Evolutionary conservation across 2,113 vertebrate species (phyloP), one percentile per base, ranked within the genome.

Genomic region (Pollimyrus isidori): DNA sequence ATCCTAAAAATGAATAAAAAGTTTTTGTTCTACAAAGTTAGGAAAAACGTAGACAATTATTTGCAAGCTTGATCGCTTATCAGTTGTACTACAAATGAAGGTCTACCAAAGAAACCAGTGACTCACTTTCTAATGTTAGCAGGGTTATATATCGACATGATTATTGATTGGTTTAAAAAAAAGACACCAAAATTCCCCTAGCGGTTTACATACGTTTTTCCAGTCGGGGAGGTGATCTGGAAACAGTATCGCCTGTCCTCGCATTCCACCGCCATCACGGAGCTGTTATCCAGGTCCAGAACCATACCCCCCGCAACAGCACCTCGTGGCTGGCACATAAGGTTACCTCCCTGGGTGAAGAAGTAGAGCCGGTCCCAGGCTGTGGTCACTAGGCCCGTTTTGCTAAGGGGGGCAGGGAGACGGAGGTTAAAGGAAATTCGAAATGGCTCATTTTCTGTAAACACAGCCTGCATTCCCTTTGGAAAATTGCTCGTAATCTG

Each of bases 201-300:
- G 9, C 19, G 35, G 86, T 88, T 88, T 49, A 21, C 97, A 0
- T 96, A 99, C 98, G 92, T 95, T 96, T 99, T 99, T 89, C 98
- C 98, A 6, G 95, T 96, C 45, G 98, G 97, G 23, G 97, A 97
- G 2, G 97, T 97, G 93, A 99, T 99, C 95, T 99, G 98, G 90
- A 99, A 99, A 92, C 98, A 99, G 93, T 99, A 99, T 88, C 98
- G 96, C 35, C 98, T 95, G 95, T 99, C 98, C 89, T 99, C 98
- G 0, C 98, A 99, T 87, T 99, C 98, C 89, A 99, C 95, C 0
- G 98, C 98, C 98, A 99, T 99, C 91, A 99, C 98, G 0, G 98
- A 99, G 94, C 98, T 99, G 96, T 99, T 99, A 95, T 99, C 98
- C 96, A 99, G 94, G 93, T 99, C 98, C 92, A 99, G 96, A 92